phyloP scores from a whole-genome alignment of 2,113 vertebrate species.

The Cynocephalus volans region DNA sequence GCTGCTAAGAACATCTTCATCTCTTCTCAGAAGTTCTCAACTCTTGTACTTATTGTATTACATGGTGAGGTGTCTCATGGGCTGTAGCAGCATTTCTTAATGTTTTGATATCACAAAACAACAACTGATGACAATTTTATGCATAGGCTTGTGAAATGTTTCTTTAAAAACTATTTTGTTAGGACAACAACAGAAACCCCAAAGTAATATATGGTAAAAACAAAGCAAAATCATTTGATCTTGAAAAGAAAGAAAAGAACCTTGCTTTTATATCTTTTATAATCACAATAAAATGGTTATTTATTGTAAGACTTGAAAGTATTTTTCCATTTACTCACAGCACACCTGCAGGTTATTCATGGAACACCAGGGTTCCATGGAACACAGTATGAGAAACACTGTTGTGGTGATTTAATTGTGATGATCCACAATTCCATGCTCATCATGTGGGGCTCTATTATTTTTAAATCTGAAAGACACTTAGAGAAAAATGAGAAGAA shows the following conservation, averaged over 20 bases:
- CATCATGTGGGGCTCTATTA: too few relatives aligned
- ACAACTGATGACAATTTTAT: neutral
- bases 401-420: neutral
- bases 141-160: neutral
- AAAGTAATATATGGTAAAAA: neutral
- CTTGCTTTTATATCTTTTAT: neutral
- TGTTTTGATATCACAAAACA: neutral
- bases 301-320: neutral
- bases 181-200: neutral
- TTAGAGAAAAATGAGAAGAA: neutral
- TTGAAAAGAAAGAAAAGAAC: neutral
- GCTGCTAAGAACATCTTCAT: neutral
- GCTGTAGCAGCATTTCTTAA: neutral
- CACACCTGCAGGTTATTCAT: neutral
- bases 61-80: neutral
- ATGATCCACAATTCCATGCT: neutral
- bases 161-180: slow-evolving; percentile 21
- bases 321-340: neutral
- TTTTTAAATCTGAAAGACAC: neutral
- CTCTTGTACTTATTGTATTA: neutral
- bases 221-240: neutral
- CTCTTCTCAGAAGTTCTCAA: neutral
- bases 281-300: neutral
- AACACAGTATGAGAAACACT: neutral
- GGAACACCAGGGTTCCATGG: neutral